phyloP scores from a whole-genome alignment of 2,888 invertebrate species.

The Caenorhabditis zanzibari region DNA sequence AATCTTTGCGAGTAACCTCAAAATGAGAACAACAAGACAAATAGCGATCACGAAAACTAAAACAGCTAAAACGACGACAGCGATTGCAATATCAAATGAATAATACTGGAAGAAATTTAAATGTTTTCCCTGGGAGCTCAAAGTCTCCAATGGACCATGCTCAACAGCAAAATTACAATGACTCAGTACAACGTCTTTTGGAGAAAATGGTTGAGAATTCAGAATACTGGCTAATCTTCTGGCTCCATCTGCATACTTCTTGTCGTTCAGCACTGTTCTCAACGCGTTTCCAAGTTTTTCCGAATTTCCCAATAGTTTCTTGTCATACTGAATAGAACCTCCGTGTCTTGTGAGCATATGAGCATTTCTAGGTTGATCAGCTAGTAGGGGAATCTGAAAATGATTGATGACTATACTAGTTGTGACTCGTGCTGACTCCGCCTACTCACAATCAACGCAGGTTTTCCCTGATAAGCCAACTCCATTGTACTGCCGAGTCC shows the following conservation, averaged over 20 bases:
- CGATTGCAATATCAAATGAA: constrained; percentile 45
- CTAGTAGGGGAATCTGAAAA: constrained; percentile 52
- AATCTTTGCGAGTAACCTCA: not conserved
- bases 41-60: not conserved
- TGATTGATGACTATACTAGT: not conserved
- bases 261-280: constrained; percentile 32
- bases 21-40: not conserved
- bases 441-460: constrained; percentile 43
- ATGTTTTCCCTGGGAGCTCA: constrained; percentile 55
- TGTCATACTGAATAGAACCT: constrained; percentile 48
- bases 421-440: not conserved
- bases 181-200: constrained; percentile 62
- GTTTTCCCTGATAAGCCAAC: constrained; percentile 57
- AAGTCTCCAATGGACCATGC: constrained; percentile 38
- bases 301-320: constrained; percentile 30
- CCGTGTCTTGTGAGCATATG: constrained; percentile 67
- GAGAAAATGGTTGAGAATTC: constrained; percentile 44
- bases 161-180: constrained; percentile 58
- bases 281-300: constrained; percentile 45
- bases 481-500: constrained; percentile 55
- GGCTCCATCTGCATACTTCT: constrained; percentile 50
- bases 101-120: constrained; percentile 62
- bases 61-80: constrained; percentile 5
- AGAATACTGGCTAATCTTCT: constrained; percentile 40
- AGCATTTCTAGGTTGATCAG: constrained; percentile 60